Base-by-base conservation (phyloP, 2,888 invertebrate species). In the Fabriciana adippe region DNA sequence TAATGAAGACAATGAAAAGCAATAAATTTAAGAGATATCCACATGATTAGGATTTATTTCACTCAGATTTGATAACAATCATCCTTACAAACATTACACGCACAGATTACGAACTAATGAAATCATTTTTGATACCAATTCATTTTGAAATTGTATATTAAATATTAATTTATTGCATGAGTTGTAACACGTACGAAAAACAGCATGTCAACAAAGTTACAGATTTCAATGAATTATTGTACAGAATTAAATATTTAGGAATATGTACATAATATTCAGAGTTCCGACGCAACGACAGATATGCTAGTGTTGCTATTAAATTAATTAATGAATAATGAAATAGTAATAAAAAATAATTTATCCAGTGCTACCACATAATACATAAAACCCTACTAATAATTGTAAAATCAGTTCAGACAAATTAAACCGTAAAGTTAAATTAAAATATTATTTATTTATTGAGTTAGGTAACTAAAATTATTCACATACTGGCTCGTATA, bases 51-150 rank as follows among this genome's bases (percentile, higher is more conserved):
- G 77, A 74, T 76, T 69, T 79, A 81, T 81, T 83, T 78, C 74
- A 75, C 72, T 72, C 67, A 73, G 74, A 85, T 83, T 85, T 89
- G 86, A 85, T 90, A 89, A 85, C 87, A 88, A 86, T 87, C 85
- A 83, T 80, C 75, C 77, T 77, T 78, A 77, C 79, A 83, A 82
- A 82, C 83, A 84, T 81, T 79, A 76, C 74, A 77, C 75, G 76
- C 78, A 79, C 74, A 77, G 75, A 76, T 74, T 72, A 74, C 71
- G 73, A 77, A 73, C 78, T 73, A 64, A 47, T 55, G 16, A 31
- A 69, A 63, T 67, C 35, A 64, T 66, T 64, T 55, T 41, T 64
- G 16, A 63, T 60, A 60, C 35, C 11, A 41, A 41, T 26, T 51
- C 60, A 64, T 67, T 61, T 63, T 55, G 16, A 59, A 60, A 61